phyloP scores from a whole-genome alignment of 2,888 invertebrate species.

The Augochlorella aurata region DNA sequence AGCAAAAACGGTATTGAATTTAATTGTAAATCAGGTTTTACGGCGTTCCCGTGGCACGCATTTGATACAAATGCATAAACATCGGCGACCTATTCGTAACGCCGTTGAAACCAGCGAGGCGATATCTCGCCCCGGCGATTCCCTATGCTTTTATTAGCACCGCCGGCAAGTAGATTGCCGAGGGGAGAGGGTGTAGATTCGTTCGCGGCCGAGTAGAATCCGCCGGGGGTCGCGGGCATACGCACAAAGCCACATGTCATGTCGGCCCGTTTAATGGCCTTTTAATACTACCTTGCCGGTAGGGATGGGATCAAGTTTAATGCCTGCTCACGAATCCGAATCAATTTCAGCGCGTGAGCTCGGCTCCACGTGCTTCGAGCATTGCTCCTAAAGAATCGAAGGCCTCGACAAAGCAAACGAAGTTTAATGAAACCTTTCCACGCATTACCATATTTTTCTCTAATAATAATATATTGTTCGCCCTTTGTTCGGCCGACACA shows the following conservation, averaged over 20 bases:
- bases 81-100: neutral
- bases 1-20: neutral
- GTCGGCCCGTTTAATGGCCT: conserved; percentile 75
- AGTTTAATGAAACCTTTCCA: too few species aligned
- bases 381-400: neutral
- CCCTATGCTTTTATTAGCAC: neutral
- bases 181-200: conserved; percentile 45
- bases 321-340: neutral
- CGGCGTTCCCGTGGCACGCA: neutral
- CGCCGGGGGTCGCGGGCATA: conserved; percentile 61
- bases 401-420: too few species aligned
- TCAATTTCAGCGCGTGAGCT: neutral
- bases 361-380: neutral
- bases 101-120: neutral
- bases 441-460: too few species aligned
- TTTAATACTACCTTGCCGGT: conserved; percentile 67
- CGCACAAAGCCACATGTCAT: conserved; percentile 74
- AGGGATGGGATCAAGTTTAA: conserved; percentile 10
- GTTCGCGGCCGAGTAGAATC: conserved; percentile 55
- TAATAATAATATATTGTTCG: too few species aligned
- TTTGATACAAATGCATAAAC: neutral
- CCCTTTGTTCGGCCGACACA: too few species aligned
- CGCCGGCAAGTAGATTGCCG: neutral
- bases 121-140: neutral
- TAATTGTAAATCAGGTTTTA: neutral